These are phyloP conservation scores for Beris morrisii DNA, from an alignment of 2,888 invertebrate genomes.

Conservation along the genomic window DNA sequence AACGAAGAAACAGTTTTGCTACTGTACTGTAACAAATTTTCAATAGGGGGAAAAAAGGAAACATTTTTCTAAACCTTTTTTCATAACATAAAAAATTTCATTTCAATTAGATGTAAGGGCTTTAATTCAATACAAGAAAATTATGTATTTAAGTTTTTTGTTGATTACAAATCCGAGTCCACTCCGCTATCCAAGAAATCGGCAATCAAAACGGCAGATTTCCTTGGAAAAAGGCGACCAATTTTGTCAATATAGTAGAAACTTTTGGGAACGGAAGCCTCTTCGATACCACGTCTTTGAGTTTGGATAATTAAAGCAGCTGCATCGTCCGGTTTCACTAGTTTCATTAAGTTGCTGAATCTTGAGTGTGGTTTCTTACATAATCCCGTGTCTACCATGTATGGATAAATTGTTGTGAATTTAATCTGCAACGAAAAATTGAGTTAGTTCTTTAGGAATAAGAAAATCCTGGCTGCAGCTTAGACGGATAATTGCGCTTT, in stretches of 20 bases:
- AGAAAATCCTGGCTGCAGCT: neutral
- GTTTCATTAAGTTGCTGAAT: conserved; percentile 66
- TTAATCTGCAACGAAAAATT: conserved; percentile 61
- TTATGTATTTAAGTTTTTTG: too few species aligned
- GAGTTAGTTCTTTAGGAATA: neutral
- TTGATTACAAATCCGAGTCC: conserved; percentile 57
- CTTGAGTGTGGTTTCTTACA: conserved; percentile 75
- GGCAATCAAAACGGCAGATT: conserved; percentile 58
- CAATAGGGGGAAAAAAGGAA: too few species aligned
- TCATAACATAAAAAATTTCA: too few species aligned
- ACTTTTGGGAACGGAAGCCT: conserved; percentile 66
- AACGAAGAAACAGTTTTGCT: too few species aligned
- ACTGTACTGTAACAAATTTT: too few species aligned
- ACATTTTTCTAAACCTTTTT: too few species aligned
- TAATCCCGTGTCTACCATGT: conserved; percentile 84
- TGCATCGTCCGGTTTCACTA: conserved; percentile 66
- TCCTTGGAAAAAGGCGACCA: conserved; percentile 60
- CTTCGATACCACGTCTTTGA: conserved; percentile 64
- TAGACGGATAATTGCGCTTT: neutral
- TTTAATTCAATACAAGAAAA: too few species aligned
- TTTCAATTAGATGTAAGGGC: too few species aligned
- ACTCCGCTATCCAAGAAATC: conserved; percentile 70
- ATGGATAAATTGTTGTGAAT: conserved; percentile 83
- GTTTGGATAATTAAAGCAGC: conserved; percentile 69
- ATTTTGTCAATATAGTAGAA: conserved; percentile 54